phyloP scores from a whole-genome alignment of 2,888 invertebrate species.

The Axea sp. region DNA sequence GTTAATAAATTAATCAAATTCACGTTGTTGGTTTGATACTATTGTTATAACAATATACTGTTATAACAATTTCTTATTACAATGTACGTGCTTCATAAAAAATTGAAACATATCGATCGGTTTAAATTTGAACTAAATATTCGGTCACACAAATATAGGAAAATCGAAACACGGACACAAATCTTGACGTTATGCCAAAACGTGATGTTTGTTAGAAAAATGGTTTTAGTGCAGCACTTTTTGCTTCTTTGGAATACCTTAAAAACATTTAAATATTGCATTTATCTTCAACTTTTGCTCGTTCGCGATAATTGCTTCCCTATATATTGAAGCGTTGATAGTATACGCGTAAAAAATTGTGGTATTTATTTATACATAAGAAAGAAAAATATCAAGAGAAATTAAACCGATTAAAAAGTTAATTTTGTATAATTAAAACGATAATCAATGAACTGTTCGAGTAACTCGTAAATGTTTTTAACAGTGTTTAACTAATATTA shows the following conservation, averaged over 20 bases:
- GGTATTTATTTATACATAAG: slow-evolving; percentile 10
- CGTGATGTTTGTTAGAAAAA: slow-evolving; percentile 52
- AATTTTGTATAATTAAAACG: too few species aligned
- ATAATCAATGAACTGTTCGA: too few species aligned
- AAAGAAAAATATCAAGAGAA: too few species aligned
- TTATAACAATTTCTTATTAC: slow-evolving; percentile 7
- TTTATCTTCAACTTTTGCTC: slow-evolving; percentile 28
- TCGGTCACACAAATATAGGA: slow-evolving; percentile 42
- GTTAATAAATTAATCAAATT: too few species aligned
- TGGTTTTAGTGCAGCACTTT: slow-evolving; percentile 39
- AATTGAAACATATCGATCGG: slow-evolving; percentile 46
- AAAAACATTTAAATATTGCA: slow-evolving; percentile 51
- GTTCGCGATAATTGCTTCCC: slow-evolving; percentile 14
- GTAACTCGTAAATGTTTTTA: too few species aligned
- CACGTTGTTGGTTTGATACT: background rate
- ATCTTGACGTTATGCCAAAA: slow-evolving; percentile 56
- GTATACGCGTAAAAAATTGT: background rate
- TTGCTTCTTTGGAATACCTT: slow-evolving; percentile 11
- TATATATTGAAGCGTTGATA: slow-evolving; percentile 17
- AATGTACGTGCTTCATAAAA: slow-evolving; percentile 12
- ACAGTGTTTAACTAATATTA: too few species aligned
- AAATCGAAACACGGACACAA: slow-evolving; percentile 47
- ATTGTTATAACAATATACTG: background rate
- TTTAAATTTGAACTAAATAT: slow-evolving; percentile 54
- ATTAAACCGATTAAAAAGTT: too few species aligned